phyloP scores from a whole-genome alignment of 53 echinoderm and acorn worm genomes.

The Echinarachnius parma region DNA sequence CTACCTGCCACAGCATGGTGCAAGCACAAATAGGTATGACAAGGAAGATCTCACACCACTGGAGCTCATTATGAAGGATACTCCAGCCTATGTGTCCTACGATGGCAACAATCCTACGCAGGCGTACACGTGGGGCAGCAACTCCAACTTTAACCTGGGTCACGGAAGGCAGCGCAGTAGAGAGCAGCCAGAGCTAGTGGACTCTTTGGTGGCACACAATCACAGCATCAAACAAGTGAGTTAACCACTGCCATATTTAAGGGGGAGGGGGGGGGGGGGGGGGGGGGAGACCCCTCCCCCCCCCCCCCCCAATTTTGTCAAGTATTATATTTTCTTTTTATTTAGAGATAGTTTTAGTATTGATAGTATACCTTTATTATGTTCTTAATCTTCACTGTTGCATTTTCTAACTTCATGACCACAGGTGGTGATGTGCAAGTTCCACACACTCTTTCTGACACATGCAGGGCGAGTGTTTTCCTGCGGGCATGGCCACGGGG shows the following conservation, averaged over 20 bases:
- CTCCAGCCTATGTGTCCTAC: slow-evolving; percentile 66
- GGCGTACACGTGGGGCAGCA: slow-evolving; percentile 90
- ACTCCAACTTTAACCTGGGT: slow-evolving; percentile 88
- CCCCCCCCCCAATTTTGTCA: neutral
- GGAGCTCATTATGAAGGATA: slow-evolving; percentile 84
- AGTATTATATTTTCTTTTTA: neutral
- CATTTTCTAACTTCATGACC: too few species aligned
- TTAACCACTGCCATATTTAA: too few species aligned
- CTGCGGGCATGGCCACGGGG: slow-evolving; percentile 97
- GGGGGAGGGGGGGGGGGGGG: too few species aligned
- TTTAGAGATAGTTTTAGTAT: neutral
- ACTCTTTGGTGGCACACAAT: slow-evolving; percentile 61
- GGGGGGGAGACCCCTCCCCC: neutral
- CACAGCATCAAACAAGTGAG: slow-evolving; percentile 79
- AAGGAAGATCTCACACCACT: slow-evolving; percentile 84
- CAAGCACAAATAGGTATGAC: slow-evolving; percentile 70
- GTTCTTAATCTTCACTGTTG: too few species aligned
- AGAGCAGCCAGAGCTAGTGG: slow-evolving; percentile 79
- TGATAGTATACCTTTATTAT: too few species aligned
- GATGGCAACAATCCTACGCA: slow-evolving; percentile 58
- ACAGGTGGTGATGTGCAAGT: slow-evolving; percentile 90
- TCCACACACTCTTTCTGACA: slow-evolving; percentile 79
- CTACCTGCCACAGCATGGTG: too few species aligned
- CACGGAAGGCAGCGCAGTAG: slow-evolving; percentile 83
- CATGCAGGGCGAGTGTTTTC: slow-evolving; percentile 63